phyloP scores from a whole-genome alignment of 2,888 invertebrate genomes.

The Argynnis bischoffii region DNA sequence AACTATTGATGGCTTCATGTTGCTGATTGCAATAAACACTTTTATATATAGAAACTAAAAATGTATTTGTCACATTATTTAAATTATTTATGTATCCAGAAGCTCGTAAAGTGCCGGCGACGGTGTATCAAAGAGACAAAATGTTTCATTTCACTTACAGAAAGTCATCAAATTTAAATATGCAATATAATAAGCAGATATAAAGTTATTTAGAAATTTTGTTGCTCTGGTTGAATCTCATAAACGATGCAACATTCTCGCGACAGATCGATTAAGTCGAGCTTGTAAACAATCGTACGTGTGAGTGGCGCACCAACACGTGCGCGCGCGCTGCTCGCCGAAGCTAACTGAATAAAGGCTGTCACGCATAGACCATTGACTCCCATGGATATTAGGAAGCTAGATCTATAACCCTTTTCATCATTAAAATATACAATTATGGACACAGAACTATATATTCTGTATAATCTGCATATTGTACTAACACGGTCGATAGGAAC shows the following conservation, averaged over 20 bases:
- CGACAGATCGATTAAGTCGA: constrained; percentile 37
- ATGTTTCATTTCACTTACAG: constrained; percentile 73
- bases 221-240: constrained; percentile 9
- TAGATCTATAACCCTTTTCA: constrained; percentile 8
- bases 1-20: constrained; percentile 70
- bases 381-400: constrained; percentile 48
- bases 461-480: too few species aligned
- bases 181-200: constrained; percentile 12
- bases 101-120: constrained; percentile 63
- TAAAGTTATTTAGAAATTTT: constrained; percentile 1
- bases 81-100: constrained; percentile 68
- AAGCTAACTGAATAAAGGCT: constrained; percentile 72
- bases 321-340: constrained; percentile 75
- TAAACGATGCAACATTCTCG: constrained; percentile 46
- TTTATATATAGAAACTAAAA: constrained; percentile 62
- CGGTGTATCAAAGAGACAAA: constrained; percentile 63
- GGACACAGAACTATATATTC: background rate
- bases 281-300: constrained; percentile 69
- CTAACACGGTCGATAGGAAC: too few species aligned
- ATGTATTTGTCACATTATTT: constrained; percentile 79
- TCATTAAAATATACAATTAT: background rate
- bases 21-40: constrained; percentile 64
- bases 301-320: constrained; percentile 55
- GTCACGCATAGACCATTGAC: constrained; percentile 60
- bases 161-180: constrained; percentile 63